phyloP scores from a whole-genome alignment of 2,797 vertebrate species.

The Serranus cabrilla region DNA sequence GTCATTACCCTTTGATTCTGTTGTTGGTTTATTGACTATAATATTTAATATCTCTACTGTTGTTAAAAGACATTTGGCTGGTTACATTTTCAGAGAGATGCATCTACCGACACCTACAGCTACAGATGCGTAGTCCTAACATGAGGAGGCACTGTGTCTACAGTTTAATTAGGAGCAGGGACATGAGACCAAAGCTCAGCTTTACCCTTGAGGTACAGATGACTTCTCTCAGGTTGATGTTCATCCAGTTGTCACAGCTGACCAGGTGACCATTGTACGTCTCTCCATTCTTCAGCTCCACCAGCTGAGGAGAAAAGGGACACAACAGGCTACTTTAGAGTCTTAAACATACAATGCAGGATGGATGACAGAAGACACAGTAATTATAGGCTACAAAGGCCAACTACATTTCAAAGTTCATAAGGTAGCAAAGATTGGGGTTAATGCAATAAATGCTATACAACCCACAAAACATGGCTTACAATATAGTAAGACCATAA shows the following conservation, averaged over 20 bases:
- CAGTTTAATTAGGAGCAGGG: neutral
- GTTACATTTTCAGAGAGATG: neutral
- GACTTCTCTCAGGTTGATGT: conserved; percentile 98
- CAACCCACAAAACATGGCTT: too few species aligned
- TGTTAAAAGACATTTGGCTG: neutral
- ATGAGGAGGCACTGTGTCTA: neutral
- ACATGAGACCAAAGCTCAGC: neutral
- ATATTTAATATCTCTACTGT: neutral
- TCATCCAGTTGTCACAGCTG: conserved; percentile 99
- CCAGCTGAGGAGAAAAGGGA: conserved; percentile 85
- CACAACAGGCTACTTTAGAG: neutral
- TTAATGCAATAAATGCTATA: neutral
- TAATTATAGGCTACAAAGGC: too few species aligned
- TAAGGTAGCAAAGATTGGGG: neutral
- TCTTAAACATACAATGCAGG: neutral
- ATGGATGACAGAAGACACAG: too few species aligned
- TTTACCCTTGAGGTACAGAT: conserved; percentile 97
- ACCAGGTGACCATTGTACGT: conserved; percentile 98
- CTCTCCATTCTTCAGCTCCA: conserved; percentile 98
- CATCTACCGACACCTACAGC: neutral
- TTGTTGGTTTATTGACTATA: neutral
- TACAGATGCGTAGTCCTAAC: neutral
- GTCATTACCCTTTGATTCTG: neutral
- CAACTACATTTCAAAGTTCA: neutral
- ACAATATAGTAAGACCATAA: too few species aligned